Evolutionary conservation across 2,113 vertebrate genomes (phyloP), one percentile per base, ranked within the genome.

Genomic region (Coregonus clupeaformis): DNA sequence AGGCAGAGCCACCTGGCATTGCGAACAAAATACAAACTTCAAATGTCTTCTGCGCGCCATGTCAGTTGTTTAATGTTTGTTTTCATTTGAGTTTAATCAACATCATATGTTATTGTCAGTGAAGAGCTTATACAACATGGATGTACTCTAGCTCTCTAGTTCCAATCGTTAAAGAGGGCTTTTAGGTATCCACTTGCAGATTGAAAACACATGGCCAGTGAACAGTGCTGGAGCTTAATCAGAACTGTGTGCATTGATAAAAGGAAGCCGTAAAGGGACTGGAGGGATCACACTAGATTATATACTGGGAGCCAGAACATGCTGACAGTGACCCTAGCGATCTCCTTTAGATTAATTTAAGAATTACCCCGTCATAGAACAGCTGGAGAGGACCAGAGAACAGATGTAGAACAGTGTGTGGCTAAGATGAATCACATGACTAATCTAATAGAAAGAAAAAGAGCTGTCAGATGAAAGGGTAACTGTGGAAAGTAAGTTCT

Each of bases 121-220:
- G 36, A 74, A 57, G 68, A 76, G 78, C 73, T 22, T 22, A 64
- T n/a, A 59, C 18, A 72, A 18, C 45, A 18, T 16, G n/a, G 60
- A 64, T 78, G n/a, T 70, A 11, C 62, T 20, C 32, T 52, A 52
- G 5, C 6, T 64, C 66, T 78, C 78, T 81, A 78, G 77, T 84
- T 81, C 52, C 69, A 87, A 60, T 82, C 73, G 65, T 1, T 63
- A 52, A 76, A 74, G 1, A 52, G 32, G 68, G 67, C 25, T 81
- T 74, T 82, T 66, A 75, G 49, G 36, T 49, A 68, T 73, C 60
- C 7, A 57, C 76, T 73, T 76, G 36, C 77, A 72, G 71, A 88
- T 79, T 86, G 71, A 72, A 86, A 86, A 79, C 83, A 91, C 75
- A 85, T 76, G 78, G 14, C 68, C 62, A 55, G n/a, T 59, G 75